These are phyloP conservation scores for Ctenodactylus gundi DNA, from an alignment of 2,113 vertebrate species.

Conservation along the genomic window DNA sequence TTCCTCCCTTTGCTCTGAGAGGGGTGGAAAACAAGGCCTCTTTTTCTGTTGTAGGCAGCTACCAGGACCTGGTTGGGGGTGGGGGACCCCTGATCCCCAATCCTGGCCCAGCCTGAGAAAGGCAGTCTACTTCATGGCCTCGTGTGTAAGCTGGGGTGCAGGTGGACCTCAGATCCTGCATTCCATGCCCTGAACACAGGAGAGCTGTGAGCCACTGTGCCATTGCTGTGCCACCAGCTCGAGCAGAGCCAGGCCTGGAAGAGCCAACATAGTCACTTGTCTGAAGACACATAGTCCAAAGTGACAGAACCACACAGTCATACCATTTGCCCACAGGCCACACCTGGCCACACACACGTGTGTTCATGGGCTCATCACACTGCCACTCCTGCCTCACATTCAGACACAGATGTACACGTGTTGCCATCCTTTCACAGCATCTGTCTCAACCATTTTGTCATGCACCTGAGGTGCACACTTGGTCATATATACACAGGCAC, in stretches of 20 bases:
- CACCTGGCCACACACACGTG: background rate
- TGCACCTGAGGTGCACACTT: background rate
- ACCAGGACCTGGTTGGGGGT: background rate
- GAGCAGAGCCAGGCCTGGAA: background rate
- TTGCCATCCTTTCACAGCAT: background rate
- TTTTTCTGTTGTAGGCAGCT: slow-evolving; percentile 45
- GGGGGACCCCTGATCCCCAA: background rate
- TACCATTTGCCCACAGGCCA: background rate
- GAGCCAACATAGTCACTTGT: background rate
- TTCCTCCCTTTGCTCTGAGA: slow-evolving; percentile 1
- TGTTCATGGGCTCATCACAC: background rate
- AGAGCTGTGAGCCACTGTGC: background rate
- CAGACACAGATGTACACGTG: background rate
- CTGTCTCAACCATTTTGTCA: background rate
- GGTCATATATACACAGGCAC: background rate
- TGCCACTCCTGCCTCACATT: background rate
- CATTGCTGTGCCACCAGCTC: background rate
- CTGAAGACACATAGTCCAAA: background rate
- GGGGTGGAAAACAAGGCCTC: slow-evolving; percentile 31
- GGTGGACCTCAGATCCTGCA: background rate
- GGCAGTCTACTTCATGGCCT: background rate
- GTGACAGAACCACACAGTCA: background rate
- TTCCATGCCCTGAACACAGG: background rate
- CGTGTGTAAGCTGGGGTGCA: background rate
- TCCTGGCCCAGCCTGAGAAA: background rate